These are phyloP conservation scores for Macrotus californicus DNA, from an alignment of 2,113 vertebrate genomes.

Conservation along the genomic window DNA sequence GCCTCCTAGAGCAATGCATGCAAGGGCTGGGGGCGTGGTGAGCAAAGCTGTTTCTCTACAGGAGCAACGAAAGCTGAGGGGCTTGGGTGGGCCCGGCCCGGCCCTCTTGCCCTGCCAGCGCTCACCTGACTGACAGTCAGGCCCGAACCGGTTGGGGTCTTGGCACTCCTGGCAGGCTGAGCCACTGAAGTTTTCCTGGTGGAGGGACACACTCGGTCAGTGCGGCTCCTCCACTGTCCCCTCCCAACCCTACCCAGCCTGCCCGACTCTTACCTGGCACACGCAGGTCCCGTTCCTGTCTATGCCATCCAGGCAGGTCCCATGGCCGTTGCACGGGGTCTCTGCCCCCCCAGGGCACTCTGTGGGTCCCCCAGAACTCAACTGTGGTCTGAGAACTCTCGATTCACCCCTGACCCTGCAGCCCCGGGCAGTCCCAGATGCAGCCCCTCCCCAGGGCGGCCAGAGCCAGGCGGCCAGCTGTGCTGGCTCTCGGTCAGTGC, in stretches of 20 bases:
- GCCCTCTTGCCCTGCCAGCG: not conserved
- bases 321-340: slow-evolving; percentile 85
- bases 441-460: not conserved
- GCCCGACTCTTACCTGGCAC: slow-evolving; percentile 84
- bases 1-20: not conserved
- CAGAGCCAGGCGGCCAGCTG: not conserved
- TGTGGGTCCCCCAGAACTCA: slow-evolving; percentile 64
- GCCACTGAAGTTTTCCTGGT: slow-evolving; percentile 88
- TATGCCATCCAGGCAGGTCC: slow-evolving; percentile 87
- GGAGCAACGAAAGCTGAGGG: not conserved
- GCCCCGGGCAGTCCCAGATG: not conserved
- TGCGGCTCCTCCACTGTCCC: rapidly evolving
- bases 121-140: slow-evolving; percentile 88
- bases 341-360: slow-evolving; percentile 88
- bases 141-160: slow-evolving; percentile 82
- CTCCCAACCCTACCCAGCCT: too few species aligned
- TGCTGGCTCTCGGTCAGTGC: not conserved
- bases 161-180: slow-evolving; percentile 89
- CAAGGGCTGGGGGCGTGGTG: not conserved
- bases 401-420: not conserved
- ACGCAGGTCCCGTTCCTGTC: slow-evolving; percentile 89
- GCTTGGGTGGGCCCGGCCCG: too few species aligned
- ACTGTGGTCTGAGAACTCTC: not conserved
- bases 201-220: not conserved
- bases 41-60: not conserved